Evolutionary conservation across 2,113 vertebrate genomes (phyloP).

Genomic region (Cromileptes altivelis): DNA sequence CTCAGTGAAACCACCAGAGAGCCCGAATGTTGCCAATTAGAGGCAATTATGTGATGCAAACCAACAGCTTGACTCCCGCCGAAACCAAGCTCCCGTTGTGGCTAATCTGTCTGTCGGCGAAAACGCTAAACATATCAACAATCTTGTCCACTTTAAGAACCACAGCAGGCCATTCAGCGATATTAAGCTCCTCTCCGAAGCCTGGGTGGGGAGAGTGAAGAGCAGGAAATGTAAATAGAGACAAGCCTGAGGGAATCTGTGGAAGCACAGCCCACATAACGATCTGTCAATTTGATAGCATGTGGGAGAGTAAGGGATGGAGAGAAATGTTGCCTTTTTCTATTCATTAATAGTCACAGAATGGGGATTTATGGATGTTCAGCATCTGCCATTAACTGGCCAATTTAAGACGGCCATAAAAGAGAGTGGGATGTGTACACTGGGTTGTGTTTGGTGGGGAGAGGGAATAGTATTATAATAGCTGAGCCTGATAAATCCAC

Average conservation of each 20-base stretch:
- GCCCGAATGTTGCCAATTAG: slow-evolving; percentile 60
- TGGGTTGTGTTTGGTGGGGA: slow-evolving; percentile 1
- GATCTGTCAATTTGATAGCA: slow-evolving; percentile 77
- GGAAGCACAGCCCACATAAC: slow-evolving; percentile 68
- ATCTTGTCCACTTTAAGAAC: slow-evolving; percentile 31
- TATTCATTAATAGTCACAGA: slow-evolving; percentile 63
- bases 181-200: slow-evolving; percentile 50
- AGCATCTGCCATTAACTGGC: slow-evolving; percentile 51
- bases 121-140: slow-evolving; percentile 40
- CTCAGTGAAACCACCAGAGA: slow-evolving; percentile 40
- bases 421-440: slow-evolving; percentile 34
- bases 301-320: slow-evolving; percentile 56
- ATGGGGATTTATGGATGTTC: slow-evolving; percentile 50
- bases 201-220: slow-evolving; percentile 48
- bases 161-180: slow-evolving; percentile 41
- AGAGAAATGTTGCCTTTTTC: slow-evolving; percentile 39
- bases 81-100: slow-evolving; percentile 42
- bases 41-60: slow-evolving; percentile 52
- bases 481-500: slow-evolving; percentile 29
- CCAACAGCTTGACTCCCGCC: slow-evolving; percentile 43
- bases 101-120: slow-evolving; percentile 45
- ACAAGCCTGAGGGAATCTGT: slow-evolving; percentile 68
- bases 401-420: slow-evolving; percentile 57
- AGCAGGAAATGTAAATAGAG: slow-evolving; percentile 78
- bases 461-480: neutral